Conservation (phyloP, 2,888 invertebrate species). For the Deroplatys truncata region DNA sequence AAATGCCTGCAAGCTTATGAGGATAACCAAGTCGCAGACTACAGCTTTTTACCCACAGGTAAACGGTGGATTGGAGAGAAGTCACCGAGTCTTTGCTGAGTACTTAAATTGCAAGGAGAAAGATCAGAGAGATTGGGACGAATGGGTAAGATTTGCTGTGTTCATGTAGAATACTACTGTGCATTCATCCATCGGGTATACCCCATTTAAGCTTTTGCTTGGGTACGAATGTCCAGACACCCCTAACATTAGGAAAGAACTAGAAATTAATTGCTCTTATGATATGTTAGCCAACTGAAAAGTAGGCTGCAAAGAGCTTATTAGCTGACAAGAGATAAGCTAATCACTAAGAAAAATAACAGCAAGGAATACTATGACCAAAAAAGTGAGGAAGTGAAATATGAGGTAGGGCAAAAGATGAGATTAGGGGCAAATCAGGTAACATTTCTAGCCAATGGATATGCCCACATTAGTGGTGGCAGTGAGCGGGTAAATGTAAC, state of each 20-base stretch:
- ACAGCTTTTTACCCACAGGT: background rate
- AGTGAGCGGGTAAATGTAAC: too few relatives aligned
- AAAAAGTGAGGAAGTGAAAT: background rate
- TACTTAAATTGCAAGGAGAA: background rate
- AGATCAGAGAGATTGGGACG: background rate
- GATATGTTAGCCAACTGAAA: background rate
- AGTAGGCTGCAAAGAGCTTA: background rate
- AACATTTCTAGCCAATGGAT: too few relatives aligned
- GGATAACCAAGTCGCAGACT: slow-evolving; percentile 18
- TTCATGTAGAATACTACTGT: background rate
- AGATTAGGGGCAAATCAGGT: too few relatives aligned
- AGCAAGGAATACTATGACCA: background rate
- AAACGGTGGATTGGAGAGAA: background rate
- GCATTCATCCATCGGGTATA: background rate
- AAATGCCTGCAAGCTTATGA: background rate
- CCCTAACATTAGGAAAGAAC: background rate
- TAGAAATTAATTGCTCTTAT: background rate
- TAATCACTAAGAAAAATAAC: background rate
- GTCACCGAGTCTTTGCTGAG: background rate
- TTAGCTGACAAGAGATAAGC: background rate
- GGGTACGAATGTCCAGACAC: background rate
- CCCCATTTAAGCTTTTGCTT: background rate
- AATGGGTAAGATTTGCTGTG: background rate
- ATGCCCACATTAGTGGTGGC: too few relatives aligned
- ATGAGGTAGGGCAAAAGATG: too few relatives aligned